Evolutionary conservation across 2,113 vertebrate species (phyloP).

Genomic region (Aldabrachelys gigantea): DNA sequence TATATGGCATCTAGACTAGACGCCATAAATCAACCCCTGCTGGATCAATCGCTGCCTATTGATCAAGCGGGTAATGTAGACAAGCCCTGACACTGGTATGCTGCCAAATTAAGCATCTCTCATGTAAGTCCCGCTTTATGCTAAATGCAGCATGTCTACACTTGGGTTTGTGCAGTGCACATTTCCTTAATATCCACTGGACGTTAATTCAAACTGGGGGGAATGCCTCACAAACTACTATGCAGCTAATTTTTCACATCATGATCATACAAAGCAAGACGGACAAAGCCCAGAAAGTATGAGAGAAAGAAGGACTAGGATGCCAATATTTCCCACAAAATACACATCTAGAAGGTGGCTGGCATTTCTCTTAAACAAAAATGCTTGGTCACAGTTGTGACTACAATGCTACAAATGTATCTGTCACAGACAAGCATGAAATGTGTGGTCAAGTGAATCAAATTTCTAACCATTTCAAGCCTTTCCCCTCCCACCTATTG

Average conservation of each 20-base stretch:
- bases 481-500: not conserved
- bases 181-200: not conserved
- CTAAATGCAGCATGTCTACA: not conserved
- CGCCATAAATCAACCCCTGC: no score
- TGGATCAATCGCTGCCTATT: no score
- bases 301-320: not conserved
- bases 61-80: no score
- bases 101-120: not conserved
- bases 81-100: not conserved
- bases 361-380: not conserved
- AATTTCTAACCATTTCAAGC: not conserved
- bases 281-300: not conserved
- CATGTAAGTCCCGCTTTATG: not conserved
- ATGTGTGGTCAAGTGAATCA: not conserved
- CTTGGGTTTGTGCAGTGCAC: not conserved
- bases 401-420: not conserved
- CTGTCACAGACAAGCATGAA: not conserved
- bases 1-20: no score
- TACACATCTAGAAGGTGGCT: accelerated
- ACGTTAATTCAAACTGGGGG: not conserved
- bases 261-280: not conserved
- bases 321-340: not conserved
- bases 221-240: not conserved
- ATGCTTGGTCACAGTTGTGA: not conserved
- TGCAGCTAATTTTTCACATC: not conserved